These are phyloP conservation scores for Cephalopholis sonnerati DNA, from an alignment of 2,113 vertebrate genomes.

Conservation along the genomic window DNA sequence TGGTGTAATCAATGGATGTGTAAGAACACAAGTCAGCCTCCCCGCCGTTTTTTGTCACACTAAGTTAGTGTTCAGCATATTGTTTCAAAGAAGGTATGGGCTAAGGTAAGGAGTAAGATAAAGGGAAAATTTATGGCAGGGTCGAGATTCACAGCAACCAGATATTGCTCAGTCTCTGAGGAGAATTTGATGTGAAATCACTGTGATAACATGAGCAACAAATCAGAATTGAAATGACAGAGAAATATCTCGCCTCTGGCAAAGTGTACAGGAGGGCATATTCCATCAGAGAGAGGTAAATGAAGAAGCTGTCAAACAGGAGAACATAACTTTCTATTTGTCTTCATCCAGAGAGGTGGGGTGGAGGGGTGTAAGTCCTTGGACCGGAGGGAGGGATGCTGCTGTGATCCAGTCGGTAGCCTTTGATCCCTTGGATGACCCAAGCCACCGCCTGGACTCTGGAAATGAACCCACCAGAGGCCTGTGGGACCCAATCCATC, in stretches of 20 bases:
- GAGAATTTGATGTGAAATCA: constrained; percentile 41
- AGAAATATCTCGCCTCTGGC: constrained; percentile 59
- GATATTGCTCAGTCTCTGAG: constrained; percentile 25
- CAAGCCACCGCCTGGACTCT: constrained; percentile 62
- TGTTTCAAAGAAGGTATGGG: background rate
- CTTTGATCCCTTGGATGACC: constrained; percentile 80
- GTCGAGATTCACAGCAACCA: constrained; percentile 7
- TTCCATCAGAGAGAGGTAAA: constrained; percentile 48
- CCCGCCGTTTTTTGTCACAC: background rate
- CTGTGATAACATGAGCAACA: constrained; percentile 24
- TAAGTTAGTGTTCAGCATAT: background rate
- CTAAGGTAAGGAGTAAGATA: background rate
- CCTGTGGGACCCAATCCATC: constrained; percentile 74
- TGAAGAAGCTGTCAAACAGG: constrained; percentile 60
- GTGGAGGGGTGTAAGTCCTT: constrained; percentile 19
- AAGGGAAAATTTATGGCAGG: background rate
- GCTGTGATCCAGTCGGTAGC: constrained; percentile 68
- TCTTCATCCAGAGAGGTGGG: constrained; percentile 50
- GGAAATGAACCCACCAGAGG: constrained; percentile 75
- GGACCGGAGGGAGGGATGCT: constrained; percentile 64
- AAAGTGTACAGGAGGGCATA: constrained; percentile 40
- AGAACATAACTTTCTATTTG: constrained; percentile 53
- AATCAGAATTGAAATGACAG: constrained; percentile 48
- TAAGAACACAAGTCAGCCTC: no score
- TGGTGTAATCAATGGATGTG: no score